Evolutionary conservation across 2,888 invertebrate genomes (phyloP), one percentile per base, ranked within the genome.

Genomic region (Trilocha varians): DNA sequence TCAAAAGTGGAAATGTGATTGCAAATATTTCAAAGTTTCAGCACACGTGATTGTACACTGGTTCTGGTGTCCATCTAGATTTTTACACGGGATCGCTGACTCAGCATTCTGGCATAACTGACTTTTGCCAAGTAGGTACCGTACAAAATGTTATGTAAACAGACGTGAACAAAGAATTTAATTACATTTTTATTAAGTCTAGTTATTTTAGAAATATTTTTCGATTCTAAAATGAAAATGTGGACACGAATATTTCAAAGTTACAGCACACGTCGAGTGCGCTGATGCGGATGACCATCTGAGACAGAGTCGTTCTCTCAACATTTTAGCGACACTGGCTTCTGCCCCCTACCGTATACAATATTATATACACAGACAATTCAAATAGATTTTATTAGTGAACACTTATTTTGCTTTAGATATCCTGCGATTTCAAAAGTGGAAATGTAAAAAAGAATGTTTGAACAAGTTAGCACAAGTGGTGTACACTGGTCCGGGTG

Each of bases 11-110:
- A 15, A 33, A 44, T n/a, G 40, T 37, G 40, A 40, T 42, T 46
- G 45, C 32, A 32, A 36, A 35, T 34, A 17, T 50, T 34, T 42
- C 40, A 51, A 51, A 49, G 51, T 56, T 62, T 47, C 45, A 45
- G 49, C 60, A 71, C 79, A 82, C 70, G 70, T 79, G 80, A 68
- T n/a, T 60, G 65, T 73, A 69, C 77, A 78, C 59, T 62, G 65
- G 68, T 56, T 57, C 61, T 63, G 59, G 53, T 73, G 72, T 77
- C 78, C 71, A 74, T 78, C 65, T 77, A 77, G 79, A 79, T 80
- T 82, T n/a, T 82, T 80, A 82, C 78, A 75, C 69, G 70, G 82
- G 78, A 72, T 71, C 52, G 57, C 58, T 82, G 82, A 82, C 52
- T 71, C 73, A 65, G 78, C 82, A 59, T 47, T 66, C 44, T 47